Percentiles rank a stretch among this genome's conserved stretches.
These are phyloP conservation scores for Serilophus lunatus DNA, from an alignment of 2,113 vertebrate species.

Conservation along the genomic window DNA sequence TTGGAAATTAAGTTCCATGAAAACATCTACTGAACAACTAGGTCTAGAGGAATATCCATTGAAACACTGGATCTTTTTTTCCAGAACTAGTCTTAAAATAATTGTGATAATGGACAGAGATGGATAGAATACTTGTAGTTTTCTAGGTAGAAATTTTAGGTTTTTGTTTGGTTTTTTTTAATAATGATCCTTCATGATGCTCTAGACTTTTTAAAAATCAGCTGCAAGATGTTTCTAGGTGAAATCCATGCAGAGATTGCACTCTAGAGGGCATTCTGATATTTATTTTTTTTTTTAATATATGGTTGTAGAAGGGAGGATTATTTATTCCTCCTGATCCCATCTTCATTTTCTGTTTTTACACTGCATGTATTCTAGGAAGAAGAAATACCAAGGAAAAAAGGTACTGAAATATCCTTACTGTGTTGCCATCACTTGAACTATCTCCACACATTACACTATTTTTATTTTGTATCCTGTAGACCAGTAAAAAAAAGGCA, in stretches of 20 bases:
- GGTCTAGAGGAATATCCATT: not conserved
- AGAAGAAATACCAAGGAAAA: not conserved
- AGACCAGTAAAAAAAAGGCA: not conserved
- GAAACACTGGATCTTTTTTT: not conserved
- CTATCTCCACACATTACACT: not conserved
- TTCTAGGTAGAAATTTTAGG: not conserved
- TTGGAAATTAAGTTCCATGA: not conserved
- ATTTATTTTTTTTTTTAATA: not conserved
- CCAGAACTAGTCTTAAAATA: not conserved
- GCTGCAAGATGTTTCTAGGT: not conserved
- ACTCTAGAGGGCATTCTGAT: slow-evolving; percentile 10
- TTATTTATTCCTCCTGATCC: not conserved
- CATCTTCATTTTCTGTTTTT: not conserved
- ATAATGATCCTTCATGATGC: not conserved
- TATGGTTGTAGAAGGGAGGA: not conserved
- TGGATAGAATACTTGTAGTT: not conserved
- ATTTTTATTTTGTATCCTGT: not conserved
- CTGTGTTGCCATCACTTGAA: not conserved
- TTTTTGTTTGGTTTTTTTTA: not conserved
- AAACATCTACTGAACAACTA: not conserved
- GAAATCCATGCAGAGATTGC: not conserved
- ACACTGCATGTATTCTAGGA: not conserved
- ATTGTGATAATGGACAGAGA: not conserved
- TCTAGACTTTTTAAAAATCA: not conserved
- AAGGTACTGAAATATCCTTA: not conserved